Base-by-base conservation (phyloP, 2,888 invertebrate species). In the Ennomos erosarius region DNA sequence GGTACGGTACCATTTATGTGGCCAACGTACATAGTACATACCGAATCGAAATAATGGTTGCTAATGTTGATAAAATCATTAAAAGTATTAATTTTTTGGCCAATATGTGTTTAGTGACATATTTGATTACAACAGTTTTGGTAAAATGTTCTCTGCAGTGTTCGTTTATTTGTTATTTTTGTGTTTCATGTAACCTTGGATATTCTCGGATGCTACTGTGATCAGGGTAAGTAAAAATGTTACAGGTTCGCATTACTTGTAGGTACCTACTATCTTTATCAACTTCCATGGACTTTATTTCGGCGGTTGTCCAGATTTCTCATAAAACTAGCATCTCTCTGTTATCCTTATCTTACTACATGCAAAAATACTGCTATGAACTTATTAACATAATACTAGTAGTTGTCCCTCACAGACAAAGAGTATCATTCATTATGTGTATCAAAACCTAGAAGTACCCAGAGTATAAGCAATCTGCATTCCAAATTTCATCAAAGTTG, bases 41-140 rank as follows among this genome's bases (percentile, higher is more conserved):
- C 13, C 8, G 13, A 43, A 34, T n/a, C n/a, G n/a, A n/a, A n/a
- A 34, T 34, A 44, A 11, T 44, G 11, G 26, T 6, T 34, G 11
- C 10, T 8, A 9, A 1, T 26, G 38, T 16, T 16, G 16, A 10
- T 12, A n/a, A n/a, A n/a, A n/a, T n/a, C n/a, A n/a, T 16, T 48
- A 38, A 26, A 10, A 37, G 70, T 72, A 76, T 71, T 70, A 71
- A 68, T 67, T 70, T 58, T 67, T 71, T 62, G 45, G 56, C 52
- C 52, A 55, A 52, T 48, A 57, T 71, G n/a, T 16, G 16, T 78
- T 89, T 88, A 88, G 76, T 89, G 88, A 16, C 16, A 89, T 81
- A 55, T 65, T 75, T 88, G 88, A 88, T 88, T 88, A 87, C 84
- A 78, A 87, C 84, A 81, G 16, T n/a, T 40, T 13, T 55, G 37